Percentiles rank a stretch among this genome's conserved stretches.
Evolutionary conservation across 2,113 vertebrate genomes (phyloP).

Genomic region (Sitta europaea): DNA sequence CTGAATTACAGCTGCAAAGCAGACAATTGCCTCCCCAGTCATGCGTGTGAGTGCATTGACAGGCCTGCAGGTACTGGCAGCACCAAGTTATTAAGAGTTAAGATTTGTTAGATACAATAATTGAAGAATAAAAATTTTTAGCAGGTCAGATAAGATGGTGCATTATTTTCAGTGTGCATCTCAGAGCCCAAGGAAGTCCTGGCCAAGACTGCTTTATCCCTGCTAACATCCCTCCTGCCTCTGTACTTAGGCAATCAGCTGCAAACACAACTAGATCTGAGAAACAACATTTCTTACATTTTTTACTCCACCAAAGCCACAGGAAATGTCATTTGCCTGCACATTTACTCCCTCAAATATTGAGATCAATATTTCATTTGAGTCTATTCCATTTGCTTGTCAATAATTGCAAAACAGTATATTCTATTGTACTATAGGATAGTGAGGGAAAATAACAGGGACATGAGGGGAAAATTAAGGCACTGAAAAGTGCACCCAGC

Average conservation of each 20-base stretch:
- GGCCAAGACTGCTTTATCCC: not conserved
- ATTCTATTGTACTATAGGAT: not conserved
- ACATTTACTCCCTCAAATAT: not conserved
- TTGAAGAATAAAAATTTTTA: not conserved
- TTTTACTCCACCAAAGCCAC: not conserved
- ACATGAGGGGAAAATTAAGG: not conserved
- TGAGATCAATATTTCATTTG: not conserved
- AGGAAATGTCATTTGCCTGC: not conserved
- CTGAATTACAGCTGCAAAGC: constrained; percentile 4
- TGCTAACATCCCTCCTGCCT: not conserved
- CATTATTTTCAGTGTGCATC: not conserved
- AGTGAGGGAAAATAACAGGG: not conserved
- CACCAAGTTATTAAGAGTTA: not conserved
- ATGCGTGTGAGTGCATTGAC: not conserved
- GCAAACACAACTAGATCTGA: not conserved
- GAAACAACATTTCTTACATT: not conserved
- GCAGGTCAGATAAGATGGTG: not conserved
- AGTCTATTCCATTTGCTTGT: not conserved
- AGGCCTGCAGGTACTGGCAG: not conserved
- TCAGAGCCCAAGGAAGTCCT: not conserved
- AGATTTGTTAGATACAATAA: not conserved
- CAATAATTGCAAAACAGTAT: not conserved
- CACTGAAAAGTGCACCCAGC: not conserved
- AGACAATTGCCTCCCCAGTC: not conserved
- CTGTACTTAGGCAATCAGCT: not conserved